phyloP scores from a whole-genome alignment of 2,113 vertebrate genomes.

The Chaetodon auriga region DNA sequence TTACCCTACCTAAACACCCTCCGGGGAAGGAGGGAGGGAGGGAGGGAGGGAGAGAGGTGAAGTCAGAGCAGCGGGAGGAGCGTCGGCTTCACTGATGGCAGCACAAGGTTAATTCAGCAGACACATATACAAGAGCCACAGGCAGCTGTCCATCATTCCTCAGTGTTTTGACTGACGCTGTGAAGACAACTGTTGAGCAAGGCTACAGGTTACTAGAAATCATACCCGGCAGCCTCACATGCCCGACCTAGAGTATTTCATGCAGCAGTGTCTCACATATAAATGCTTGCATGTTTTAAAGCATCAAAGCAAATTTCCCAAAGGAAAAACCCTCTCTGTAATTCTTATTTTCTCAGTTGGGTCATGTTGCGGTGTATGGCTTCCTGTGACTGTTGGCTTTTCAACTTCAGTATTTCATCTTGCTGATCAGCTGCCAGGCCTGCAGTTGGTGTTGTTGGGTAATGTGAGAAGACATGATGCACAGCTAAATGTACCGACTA shows the following conservation, averaged over 20 bases:
- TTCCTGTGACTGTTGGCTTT: not conserved
- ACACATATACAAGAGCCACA: slow-evolving; percentile 60
- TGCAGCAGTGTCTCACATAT: not conserved
- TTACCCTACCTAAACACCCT: slow-evolving; percentile 65
- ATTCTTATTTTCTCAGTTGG: not conserved
- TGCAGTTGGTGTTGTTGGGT: slow-evolving; percentile 1
- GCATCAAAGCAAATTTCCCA: not conserved
- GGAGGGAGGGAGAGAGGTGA: not conserved
- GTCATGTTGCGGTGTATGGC: not conserved
- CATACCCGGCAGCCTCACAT: not conserved
- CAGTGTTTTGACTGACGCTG: slow-evolving; percentile 44
- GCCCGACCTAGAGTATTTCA: not conserved
- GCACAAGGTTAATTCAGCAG: slow-evolving; percentile 49
- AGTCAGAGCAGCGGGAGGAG: slow-evolving; percentile 23
- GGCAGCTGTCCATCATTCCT: slow-evolving; percentile 66
- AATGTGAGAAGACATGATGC: slow-evolving; percentile 39
- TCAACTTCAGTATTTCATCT: slow-evolving; percentile 20
- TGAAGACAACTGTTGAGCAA: slow-evolving; percentile 42
- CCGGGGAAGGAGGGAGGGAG: slow-evolving; percentile 10
- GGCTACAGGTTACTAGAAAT: slow-evolving; percentile 16
- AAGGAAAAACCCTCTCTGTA: not conserved
- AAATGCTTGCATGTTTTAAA: not conserved
- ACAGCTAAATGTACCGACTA: not conserved
- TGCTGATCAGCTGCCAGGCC: slow-evolving; percentile 26
- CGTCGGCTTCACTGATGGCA: slow-evolving; percentile 29